Evolutionary conservation across 2,113 vertebrate genomes (phyloP).

Genomic region (Miniopterus natalensis): DNA sequence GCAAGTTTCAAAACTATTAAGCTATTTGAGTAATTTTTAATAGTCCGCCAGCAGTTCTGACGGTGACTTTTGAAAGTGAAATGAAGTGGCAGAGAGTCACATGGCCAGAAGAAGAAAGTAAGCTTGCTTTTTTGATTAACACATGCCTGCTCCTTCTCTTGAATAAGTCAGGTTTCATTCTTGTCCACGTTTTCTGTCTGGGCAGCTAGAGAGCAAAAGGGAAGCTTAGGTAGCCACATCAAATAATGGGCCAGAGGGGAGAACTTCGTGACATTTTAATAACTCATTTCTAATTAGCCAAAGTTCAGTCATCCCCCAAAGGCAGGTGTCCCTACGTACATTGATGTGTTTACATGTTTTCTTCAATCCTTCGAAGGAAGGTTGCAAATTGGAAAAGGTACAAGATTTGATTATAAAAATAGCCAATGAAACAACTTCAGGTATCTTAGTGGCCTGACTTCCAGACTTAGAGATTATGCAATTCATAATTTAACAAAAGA

Average conservation of each 20-base stretch:
- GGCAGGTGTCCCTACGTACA: background rate
- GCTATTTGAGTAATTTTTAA: slow-evolving; percentile 23
- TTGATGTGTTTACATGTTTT: slow-evolving; percentile 33
- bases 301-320: slow-evolving; percentile 55
- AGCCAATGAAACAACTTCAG: background rate
- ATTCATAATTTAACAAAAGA: background rate
- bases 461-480: background rate
- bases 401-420: background rate
- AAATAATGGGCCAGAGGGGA: background rate
- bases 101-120: background rate
- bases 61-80: slow-evolving; percentile 6
- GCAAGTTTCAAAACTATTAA: slow-evolving; percentile 35
- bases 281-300: slow-evolving; percentile 38
- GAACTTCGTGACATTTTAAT: slow-evolving; percentile 13
- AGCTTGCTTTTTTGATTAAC: background rate
- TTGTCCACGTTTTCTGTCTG: background rate
- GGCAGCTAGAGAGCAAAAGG: background rate
- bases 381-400: background rate
- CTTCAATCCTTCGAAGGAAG: slow-evolving; percentile 6
- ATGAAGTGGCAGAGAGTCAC: background rate
- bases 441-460: background rate
- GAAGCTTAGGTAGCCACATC: background rate
- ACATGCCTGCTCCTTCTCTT: background rate
- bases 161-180: background rate
- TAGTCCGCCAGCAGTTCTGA: background rate